Evolutionary conservation across 1,140 invertebrate species (phyloP), one percentile per base, ranked within the genome.

Genomic region (Geopemphigus sp.): DNA sequence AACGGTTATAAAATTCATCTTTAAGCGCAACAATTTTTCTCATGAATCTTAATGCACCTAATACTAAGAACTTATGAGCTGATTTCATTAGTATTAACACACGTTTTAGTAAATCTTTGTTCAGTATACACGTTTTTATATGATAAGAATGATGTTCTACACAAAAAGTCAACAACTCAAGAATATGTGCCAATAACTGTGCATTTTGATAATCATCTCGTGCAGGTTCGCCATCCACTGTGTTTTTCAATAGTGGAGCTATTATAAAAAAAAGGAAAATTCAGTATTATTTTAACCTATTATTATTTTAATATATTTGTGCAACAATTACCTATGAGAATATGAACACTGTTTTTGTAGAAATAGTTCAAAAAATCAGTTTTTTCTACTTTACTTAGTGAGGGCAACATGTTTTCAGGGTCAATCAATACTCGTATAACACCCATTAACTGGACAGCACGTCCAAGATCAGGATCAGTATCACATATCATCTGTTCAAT

Each of bases 121-220:
- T 95, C 82, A 99, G 90, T 85, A 99, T 94, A 86, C 95, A 98
- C 85, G 97, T 98, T 86, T 98, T 98, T 84, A 99, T 98, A 86
- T 99, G 96, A 88, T 97, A 98, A 64, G 94, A 95, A 87, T 99
- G 98, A 88, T 99, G 97, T 87, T 99, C 98, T n/a, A 99, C 96
- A 87, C 97, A 99, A 86, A 99, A 99, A n/a, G 95, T 95, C 72
- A 99, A 88, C 82, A 99, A 87, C 86, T 99, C 97, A 80, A 99
- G 86, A 61, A 99, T 96, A 72, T 99, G 88, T 64, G 95, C 94
- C 59, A 98, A 88, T 68, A 99, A 88, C 87, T 99, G 97, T 76
- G 98, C 96, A 73, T 95, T 97, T 86, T 95, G 92, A 85, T 97
- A 98, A 86, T 98, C 96, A 87, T 99, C 97, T 85, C 91, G 93